Base-by-base conservation (phyloP, 2,888 invertebrate genomes). In the Ophion slaviceki region DNA sequence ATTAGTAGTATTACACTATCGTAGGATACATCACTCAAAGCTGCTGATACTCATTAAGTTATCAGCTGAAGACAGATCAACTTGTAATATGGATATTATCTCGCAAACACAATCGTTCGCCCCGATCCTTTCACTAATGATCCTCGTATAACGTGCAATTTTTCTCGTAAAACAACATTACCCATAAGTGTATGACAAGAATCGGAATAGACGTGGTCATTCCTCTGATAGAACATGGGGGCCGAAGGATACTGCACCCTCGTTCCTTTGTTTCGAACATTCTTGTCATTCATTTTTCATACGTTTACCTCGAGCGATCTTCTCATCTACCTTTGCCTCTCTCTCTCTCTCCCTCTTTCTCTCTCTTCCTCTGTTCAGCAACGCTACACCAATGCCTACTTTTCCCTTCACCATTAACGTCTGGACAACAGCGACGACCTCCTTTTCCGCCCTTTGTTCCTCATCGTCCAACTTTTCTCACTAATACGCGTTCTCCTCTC, bases 251-350 rank as follows among this genome's bases (percentile, higher is more conserved):
- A 76, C 88, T 89, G 89, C 90, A 89, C 90, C 90, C 89, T 89
- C 88, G 89, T 32, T 90, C 90, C 90, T 91, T 91, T 91, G 88
- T 91, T 91, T 90, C 90, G 81, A 90, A 90, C 32, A 70, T 70
- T 57, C 53, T 91, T 90, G 91, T 92, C 92, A 91, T 90, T 92
- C 91, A 92, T 92, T 92, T 92, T 92, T 92, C 92, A 91, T 91
- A 89, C 89, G 88, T 90, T 91, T 88, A 88, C 88, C 88, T 62
- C 75, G 76, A 77, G 71, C 82, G 77, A 87, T 82, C 76, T 79
- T 76, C 79, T 72, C 80, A 62, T 84, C 66, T 32, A 83, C 71
- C 61, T 64, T 36, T 53, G 5, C 17, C 17, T 17, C 53, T 40
- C 40, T 40, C 40, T 84, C 36, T 36, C 36, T 36, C 36, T 36